phyloP scores from a whole-genome alignment of 2,888 invertebrate species.

The Sinopyrophorus schimmeli region DNA sequence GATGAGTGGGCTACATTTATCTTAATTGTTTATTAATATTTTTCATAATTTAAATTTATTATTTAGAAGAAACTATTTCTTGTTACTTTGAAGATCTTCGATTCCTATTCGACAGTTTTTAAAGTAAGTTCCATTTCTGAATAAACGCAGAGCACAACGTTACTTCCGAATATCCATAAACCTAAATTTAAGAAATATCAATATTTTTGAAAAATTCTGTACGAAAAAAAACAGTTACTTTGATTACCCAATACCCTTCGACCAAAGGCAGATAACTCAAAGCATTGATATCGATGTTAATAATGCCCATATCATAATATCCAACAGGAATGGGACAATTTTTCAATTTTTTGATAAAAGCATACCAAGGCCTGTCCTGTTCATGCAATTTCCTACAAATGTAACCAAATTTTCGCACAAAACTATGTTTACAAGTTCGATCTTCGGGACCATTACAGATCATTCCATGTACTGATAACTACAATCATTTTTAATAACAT shows the following conservation, averaged over 20 bases:
- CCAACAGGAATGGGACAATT: slow-evolving; percentile 4
- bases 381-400: slow-evolving; percentile 2
- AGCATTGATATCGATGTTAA: not conserved
- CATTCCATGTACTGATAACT: slow-evolving; percentile 9
- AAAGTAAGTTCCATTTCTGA: slow-evolving; percentile 8
- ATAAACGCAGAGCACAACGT: slow-evolving; percentile 4
- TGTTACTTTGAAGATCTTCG: no score
- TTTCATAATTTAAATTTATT: no score
- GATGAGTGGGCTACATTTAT: no score
- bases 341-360: not conserved
- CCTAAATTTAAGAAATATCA: not conserved
- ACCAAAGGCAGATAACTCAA: not conserved
- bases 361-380: not conserved
- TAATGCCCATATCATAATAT: not conserved
- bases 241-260: slow-evolving; percentile 4
- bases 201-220: not conserved
- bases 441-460: not conserved
- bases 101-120: no score
- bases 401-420: slow-evolving; percentile 3
- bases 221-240: not conserved
- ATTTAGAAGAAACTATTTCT: no score
- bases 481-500: not conserved
- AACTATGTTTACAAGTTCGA: slow-evolving; percentile 1
- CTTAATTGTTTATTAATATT: no score
- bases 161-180: slow-evolving; percentile 4